Evolutionary conservation across 2,113 vertebrate species (phyloP).

Genomic region (Sterrhoptilus dennistouni): DNA sequence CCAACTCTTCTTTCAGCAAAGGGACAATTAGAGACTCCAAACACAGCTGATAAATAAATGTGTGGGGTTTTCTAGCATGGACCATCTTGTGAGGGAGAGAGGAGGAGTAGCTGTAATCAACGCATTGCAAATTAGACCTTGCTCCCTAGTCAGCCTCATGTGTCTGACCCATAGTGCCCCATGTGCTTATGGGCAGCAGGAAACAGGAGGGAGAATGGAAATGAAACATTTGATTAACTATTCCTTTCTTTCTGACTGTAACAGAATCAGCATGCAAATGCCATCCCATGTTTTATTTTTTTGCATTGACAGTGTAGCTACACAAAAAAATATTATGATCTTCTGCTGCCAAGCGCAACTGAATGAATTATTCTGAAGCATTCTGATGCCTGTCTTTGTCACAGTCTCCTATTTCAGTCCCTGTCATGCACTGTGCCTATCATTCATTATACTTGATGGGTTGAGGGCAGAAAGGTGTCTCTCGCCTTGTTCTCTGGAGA

Average conservation of each 20-base stretch:
- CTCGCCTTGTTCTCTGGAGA: constrained; percentile 72
- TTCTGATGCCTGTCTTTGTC: constrained; percentile 56
- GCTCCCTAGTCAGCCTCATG: neutral
- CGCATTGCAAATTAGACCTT: neutral
- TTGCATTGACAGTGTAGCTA: constrained; percentile 1
- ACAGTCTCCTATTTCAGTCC: constrained; percentile 51
- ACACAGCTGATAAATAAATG: neutral
- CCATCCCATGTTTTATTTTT: neutral
- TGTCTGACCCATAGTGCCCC: neutral
- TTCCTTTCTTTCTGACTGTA: constrained; percentile 5
- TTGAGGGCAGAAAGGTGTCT: constrained; percentile 66
- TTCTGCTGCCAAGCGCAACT: constrained; percentile 14
- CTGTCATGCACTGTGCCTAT: constrained; percentile 56
- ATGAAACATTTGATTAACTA: neutral
- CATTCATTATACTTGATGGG: constrained; percentile 70
- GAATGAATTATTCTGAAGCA: constrained; percentile 68
- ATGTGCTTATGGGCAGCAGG: neutral
- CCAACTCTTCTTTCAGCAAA: neutral
- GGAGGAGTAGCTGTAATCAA: neutral
- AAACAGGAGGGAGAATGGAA: constrained; percentile 1
- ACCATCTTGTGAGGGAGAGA: neutral
- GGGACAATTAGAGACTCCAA: neutral
- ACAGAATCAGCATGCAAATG: constrained; percentile 9
- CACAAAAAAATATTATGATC: constrained; percentile 57
- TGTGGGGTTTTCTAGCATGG: neutral